Percentiles rank a stretch among this genome's conserved stretches.
Conservation (phyloP, 2,113 vertebrate species). For the Thomomys bottae region DNA sequence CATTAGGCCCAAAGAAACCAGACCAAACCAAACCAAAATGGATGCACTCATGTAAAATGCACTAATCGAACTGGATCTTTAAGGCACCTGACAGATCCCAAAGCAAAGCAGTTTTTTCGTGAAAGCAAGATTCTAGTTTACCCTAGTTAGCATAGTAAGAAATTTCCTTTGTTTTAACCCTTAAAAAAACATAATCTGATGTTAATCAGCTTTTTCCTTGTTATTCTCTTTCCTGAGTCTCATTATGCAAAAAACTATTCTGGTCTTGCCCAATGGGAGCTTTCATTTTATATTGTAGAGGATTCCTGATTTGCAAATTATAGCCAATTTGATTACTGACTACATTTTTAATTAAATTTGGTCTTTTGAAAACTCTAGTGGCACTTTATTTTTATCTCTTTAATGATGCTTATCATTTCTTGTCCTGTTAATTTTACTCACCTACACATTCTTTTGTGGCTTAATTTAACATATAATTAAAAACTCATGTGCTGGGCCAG, state of each 20-base stretch:
- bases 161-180: not conserved
- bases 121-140: not conserved
- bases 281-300: not conserved
- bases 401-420: not conserved
- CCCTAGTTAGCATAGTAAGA: not conserved
- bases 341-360: not conserved
- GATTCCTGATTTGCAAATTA: not conserved
- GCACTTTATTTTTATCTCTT: constrained; percentile 23
- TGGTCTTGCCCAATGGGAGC: not conserved
- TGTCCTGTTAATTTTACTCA: constrained; percentile 23
- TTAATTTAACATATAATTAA: constrained; percentile 15
- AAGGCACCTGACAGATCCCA: not conserved
- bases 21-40: not conserved
- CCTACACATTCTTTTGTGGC: not conserved
- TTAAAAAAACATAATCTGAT: not conserved
- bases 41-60: not conserved
- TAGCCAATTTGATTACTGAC: not conserved
- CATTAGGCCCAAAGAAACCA: not conserved
- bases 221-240: not conserved
- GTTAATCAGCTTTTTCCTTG: not conserved
- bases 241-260: not conserved
- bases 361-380: not conserved
- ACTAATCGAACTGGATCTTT: not conserved
- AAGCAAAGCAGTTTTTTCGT: not conserved
- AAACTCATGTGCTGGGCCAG: not conserved